Conservation (phyloP, 2,797 vertebrate genomes). For the Fratercula arctica region DNA sequence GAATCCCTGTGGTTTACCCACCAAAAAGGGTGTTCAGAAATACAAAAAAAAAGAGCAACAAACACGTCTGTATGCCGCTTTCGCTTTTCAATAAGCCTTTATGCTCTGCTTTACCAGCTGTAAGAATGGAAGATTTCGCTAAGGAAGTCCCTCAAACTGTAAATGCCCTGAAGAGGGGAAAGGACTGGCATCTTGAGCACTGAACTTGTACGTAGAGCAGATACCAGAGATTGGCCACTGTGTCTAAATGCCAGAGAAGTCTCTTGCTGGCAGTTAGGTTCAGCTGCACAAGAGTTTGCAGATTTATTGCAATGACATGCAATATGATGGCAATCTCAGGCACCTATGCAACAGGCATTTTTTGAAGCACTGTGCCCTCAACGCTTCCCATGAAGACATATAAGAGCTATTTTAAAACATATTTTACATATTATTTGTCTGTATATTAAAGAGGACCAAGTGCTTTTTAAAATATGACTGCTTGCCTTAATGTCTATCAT, state of each 20-base stretch:
- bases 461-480: not conserved
- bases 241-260: not conserved
- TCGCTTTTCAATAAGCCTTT: not conserved
- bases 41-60: not conserved
- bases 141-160: not conserved
- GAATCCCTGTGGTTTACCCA: not conserved
- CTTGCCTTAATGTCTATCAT: not conserved
- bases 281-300: not conserved
- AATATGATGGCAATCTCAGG: not conserved
- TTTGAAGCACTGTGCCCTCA: not conserved
- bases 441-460: not conserved
- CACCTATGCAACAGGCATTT: not conserved
- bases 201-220: not conserved
- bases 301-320: not conserved
- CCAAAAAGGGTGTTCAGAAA: not conserved
- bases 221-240: fast-evolving
- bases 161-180: not conserved
- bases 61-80: not conserved
- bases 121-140: not conserved
- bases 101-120: not conserved
- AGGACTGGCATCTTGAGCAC: not conserved
- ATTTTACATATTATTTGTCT: not conserved
- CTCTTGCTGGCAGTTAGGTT: not conserved
- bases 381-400: not conserved
- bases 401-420: not conserved